Evolutionary conservation across 2,113 vertebrate genomes (phyloP).

Genomic region (Pyxicephalus adspersus): DNA sequence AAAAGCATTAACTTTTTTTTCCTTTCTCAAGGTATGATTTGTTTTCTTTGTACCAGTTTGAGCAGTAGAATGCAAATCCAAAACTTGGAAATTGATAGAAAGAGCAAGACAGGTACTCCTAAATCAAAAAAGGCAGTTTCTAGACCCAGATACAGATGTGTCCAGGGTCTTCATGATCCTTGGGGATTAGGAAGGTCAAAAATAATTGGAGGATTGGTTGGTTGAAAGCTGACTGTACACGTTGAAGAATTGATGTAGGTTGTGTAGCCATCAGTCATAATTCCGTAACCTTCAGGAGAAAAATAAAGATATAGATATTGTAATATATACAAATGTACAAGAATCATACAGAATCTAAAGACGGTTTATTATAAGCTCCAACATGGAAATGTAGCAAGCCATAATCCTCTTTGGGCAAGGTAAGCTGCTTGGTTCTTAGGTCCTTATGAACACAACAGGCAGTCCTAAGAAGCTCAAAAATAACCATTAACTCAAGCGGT

Average conservation of each 20-base stretch:
- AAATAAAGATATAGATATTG: slow-evolving; percentile 58
- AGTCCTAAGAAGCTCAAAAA: slow-evolving; percentile 20
- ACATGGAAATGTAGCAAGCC: slow-evolving; percentile 46
- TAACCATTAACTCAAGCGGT: neutral
- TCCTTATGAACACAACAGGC: slow-evolving; percentile 19
- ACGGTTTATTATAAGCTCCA: slow-evolving; percentile 34
- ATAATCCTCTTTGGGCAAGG: slow-evolving; percentile 17
- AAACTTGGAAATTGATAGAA: slow-evolving; percentile 78
- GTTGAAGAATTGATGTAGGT: slow-evolving; percentile 96
- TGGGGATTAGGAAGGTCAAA: slow-evolving; percentile 96
- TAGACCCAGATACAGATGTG: slow-evolving; percentile 63
- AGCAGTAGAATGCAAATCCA: slow-evolving; percentile 58
- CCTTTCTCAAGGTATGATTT: slow-evolving; percentile 5
- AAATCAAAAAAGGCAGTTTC: slow-evolving; percentile 80
- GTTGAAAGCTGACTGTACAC: slow-evolving; percentile 97
- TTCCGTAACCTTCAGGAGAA: slow-evolving; percentile 86
- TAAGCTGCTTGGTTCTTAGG: slow-evolving; percentile 37
- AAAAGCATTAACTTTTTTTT: neutral
- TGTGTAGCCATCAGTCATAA: slow-evolving; percentile 96
- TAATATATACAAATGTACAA: slow-evolving; percentile 50
- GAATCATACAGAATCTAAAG: neutral
- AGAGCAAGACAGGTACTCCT: slow-evolving; percentile 72
- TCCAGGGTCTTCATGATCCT: slow-evolving; percentile 83
- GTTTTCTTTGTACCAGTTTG: slow-evolving; percentile 73
- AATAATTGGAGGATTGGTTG: slow-evolving; percentile 96